These are phyloP conservation scores for Petrosia ficiformis DNA, from an alignment of 37 sponge, comb jelly and placozoan species.

Conservation along the genomic window DNA sequence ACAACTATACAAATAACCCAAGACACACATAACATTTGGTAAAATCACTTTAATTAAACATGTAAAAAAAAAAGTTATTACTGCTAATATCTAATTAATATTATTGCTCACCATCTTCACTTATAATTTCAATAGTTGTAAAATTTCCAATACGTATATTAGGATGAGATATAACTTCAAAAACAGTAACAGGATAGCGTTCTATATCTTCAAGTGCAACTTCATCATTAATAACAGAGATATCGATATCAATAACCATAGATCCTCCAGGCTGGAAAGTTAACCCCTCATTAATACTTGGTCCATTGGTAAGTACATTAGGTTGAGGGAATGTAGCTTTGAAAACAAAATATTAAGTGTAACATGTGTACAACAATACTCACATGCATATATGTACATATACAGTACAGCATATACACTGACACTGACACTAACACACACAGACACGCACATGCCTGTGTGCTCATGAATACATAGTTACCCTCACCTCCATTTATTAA, in stretches of 20 bases:
- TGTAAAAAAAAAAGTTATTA: too few species aligned
- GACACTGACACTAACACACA: too few species aligned
- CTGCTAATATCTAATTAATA: too few species aligned
- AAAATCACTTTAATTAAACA: background rate
- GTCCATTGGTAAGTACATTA: background rate
- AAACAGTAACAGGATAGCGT: background rate
- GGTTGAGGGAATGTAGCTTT: background rate
- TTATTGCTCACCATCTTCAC: slow-evolving; percentile 1
- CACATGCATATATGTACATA: too few species aligned
- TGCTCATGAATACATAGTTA: too few species aligned
- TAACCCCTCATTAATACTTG: background rate
- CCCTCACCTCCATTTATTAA: too few species aligned
- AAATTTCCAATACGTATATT: background rate
- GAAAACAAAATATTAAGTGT: too few species aligned
- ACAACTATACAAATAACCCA: too few species aligned
- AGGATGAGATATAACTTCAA: background rate
- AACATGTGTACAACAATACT: too few species aligned
- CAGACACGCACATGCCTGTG: too few species aligned
- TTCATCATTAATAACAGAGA: background rate
- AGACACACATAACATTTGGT: too few species aligned
- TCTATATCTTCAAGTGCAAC: background rate
- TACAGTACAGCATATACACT: too few species aligned
- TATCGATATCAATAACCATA: background rate
- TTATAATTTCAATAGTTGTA: background rate
- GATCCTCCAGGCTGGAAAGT: background rate